These are phyloP conservation scores for Saccopteryx bilineata DNA, from an alignment of 2,113 vertebrate genomes.

Conservation along the genomic window DNA sequence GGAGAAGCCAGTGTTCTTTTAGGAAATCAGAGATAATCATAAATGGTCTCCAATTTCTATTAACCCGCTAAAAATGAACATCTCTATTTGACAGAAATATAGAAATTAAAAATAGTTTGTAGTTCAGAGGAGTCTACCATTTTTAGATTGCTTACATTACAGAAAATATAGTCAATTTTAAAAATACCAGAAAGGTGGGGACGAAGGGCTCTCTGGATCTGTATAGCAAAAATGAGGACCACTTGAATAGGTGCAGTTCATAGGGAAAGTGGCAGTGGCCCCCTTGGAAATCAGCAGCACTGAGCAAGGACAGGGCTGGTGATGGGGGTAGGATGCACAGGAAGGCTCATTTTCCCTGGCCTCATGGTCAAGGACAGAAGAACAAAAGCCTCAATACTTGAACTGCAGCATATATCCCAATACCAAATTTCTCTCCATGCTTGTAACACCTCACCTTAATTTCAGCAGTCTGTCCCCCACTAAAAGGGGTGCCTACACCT, in stretches of 20 bases:
- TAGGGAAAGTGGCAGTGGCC: constrained; percentile 4
- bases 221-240: constrained; percentile 78
- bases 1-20: constrained; percentile 69
- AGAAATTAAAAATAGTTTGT: constrained; percentile 83
- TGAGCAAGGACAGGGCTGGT: constrained; percentile 77
- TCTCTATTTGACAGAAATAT: constrained; percentile 83
- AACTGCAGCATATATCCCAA: not conserved
- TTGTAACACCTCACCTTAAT: not conserved
- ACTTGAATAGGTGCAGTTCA: constrained; percentile 78
- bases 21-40: constrained; percentile 73
- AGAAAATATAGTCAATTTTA: constrained; percentile 83
- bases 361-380: not conserved
- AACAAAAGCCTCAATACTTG: not conserved
- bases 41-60: constrained; percentile 75
- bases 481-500: not conserved
- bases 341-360: constrained; percentile 84
- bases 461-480: not conserved
- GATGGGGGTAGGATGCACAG: constrained; percentile 83
- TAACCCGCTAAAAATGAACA: constrained; percentile 79
- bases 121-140: constrained; percentile 84
- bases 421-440: not conserved
- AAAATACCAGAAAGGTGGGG: constrained; percentile 83
- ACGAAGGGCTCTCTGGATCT: constrained; percentile 84
- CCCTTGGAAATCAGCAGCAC: constrained; percentile 79
- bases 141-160: constrained; percentile 84